Base-by-base conservation (phyloP, 2,797 vertebrate genomes). In the Pachyuromys duprasi region DNA sequence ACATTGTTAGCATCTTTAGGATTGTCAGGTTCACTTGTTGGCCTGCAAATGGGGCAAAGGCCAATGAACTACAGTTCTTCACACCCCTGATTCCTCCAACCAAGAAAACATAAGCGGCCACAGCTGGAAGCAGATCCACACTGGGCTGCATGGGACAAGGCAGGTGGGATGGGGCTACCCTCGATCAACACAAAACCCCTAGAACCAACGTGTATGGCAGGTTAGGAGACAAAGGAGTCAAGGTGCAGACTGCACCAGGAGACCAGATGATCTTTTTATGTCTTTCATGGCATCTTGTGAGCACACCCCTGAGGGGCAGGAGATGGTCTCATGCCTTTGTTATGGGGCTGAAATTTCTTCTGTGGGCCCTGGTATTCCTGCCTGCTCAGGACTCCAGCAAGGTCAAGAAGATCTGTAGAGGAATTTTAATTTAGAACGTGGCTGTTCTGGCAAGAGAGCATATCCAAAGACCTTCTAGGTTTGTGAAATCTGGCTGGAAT, bases 1-100 rank as follows among this genome's bases (percentile, higher is more conserved):
- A 57, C 18, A 3, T 5, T 18, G 5, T 28, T 20, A 12, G 45
- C 1, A 13, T n/a, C 53, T 28, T 0, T 0, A n/a, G n/a, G 26
- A 39, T 42, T 1, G 36, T 24, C 15, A 45, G 49, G 17, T 63
- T 26, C 13, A 20, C 14, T 3, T 0, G 0, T 75, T 6, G 31
- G 31, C n/a, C 33, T 81, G 20, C 33, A 74, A 53, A 18, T 8
- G 49, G 24, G 22, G 13, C 67, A 26, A n/a, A 70, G 39, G 5
- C n/a, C n/a, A 42, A 33, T 12, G 53, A 33, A 28, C 53, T 6
- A 0, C 36, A 4, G 3, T n/a, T 42, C 60, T 53, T 57, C 26
- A 42, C 26, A 57, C 3, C 13, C 3, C 20, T 13, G 36, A 18
- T 17, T 53, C 1, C 63, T 86, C 63, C 36, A 86, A 67, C 17